Evolutionary conservation across 2,113 vertebrate species (phyloP), one percentile per base, ranked within the genome.

Genomic region (Podiceps cristatus): DNA sequence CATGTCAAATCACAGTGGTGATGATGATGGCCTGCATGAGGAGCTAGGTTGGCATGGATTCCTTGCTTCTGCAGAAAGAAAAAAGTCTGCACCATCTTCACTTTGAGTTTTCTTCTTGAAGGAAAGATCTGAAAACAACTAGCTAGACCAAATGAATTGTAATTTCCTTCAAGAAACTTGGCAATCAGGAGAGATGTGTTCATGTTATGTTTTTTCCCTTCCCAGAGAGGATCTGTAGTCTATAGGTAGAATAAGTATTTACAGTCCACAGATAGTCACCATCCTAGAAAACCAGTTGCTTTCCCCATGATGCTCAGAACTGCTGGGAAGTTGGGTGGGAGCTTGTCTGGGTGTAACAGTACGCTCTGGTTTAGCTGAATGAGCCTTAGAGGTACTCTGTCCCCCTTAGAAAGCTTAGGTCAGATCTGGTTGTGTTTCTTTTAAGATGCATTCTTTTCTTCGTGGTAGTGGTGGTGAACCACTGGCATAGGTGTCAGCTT

Each of bases 401-500:
- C 88, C 27, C 23, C 20, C 8, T 83, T 31, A 13, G 6, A 67
- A 78, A 66, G 33, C 59, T 85, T 67, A 79, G 56, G 20, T 40
- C 86, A 63, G 64, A 71, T 89, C 76, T 74, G 52, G 14, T 75
- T 80, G n/a, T 88, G 25, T 86, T 92, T 64, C 86, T 74, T 83
- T 80, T 88, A 96, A 90, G 79, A 86, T 93, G 47, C 45, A 4
- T 80, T 97, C 75, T 90, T 76, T 86, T 80, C 91, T 92, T 90
- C 52, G 0, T 72, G 56, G 2, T 91, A 50, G 44, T 72, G 86
- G 58, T 95, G 91, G 53, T 91, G 77, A 91, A 35, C 96, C 96
- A 94, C 96, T 96, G 91, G 69, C 89, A 78, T 44, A 94, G 77
- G 60, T 91, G 58, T 96, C 91, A 91, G 77, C 42, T 95, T 71